phyloP scores from a whole-genome alignment of 2,113 vertebrate species.

The Cynoglossus semilaevis region DNA sequence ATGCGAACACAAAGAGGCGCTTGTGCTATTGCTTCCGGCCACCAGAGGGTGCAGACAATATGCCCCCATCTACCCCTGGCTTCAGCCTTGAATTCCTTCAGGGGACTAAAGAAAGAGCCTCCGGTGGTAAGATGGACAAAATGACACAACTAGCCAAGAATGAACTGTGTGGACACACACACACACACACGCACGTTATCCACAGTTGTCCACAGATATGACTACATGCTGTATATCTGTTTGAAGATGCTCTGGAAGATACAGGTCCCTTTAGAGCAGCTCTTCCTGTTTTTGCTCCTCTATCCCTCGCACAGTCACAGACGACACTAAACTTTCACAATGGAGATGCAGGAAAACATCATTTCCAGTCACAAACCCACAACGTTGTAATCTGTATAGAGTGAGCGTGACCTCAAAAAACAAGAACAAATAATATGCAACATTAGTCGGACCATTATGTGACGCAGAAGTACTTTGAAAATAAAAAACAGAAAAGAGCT shows the following conservation, averaged over 20 bases:
- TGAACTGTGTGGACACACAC: constrained; percentile 34
- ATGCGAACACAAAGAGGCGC: constrained; percentile 35
- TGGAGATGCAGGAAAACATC: constrained; percentile 7
- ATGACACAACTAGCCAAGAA: constrained; percentile 46
- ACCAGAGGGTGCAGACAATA: constrained; percentile 79
- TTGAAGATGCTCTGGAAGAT: constrained; percentile 33
- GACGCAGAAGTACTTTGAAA: too few species aligned
- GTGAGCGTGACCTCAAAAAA: too few species aligned
- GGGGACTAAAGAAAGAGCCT: constrained; percentile 54
- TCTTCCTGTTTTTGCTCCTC: constrained; percentile 16
- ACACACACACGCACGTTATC: constrained; percentile 10
- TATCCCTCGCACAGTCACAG: constrained; percentile 18
- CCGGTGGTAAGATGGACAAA: constrained; percentile 52
- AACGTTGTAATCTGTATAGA: too few species aligned
- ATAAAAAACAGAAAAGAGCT: too few species aligned
- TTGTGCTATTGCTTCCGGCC: constrained; percentile 68
- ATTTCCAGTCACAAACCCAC: not conserved
- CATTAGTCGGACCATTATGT: too few species aligned
- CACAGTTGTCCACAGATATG: constrained; percentile 30
- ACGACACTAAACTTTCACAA: not conserved
- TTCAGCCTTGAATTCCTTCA: constrained; percentile 47
- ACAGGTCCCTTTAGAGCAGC: constrained; percentile 19
- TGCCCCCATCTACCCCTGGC: constrained; percentile 64
- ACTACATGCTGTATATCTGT: constrained; percentile 14
- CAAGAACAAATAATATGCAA: too few species aligned